Evolutionary conservation across 2,888 invertebrate genomes (phyloP).

Genomic region (Epirrhoe tristata): DNA sequence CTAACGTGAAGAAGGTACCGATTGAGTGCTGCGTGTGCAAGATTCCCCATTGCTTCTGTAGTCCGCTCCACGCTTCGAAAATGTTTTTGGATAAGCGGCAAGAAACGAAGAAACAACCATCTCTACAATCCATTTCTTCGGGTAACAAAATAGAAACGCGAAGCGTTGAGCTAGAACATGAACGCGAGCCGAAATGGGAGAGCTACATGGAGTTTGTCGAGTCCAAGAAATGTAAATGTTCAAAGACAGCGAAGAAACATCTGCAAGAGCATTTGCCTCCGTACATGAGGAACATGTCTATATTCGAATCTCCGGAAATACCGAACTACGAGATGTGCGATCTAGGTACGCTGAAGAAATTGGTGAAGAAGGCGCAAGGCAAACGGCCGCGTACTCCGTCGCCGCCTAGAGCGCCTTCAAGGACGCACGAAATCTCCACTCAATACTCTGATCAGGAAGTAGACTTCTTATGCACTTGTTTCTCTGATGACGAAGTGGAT

Average conservation of each 20-base stretch:
- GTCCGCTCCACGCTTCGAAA: slow-evolving; percentile 46
- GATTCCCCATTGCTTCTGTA: slow-evolving; percentile 64
- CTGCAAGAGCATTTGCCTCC: slow-evolving; percentile 68
- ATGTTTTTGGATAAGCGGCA: slow-evolving; percentile 20
- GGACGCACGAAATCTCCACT: slow-evolving; percentile 57
- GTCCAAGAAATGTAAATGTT: slow-evolving; percentile 63
- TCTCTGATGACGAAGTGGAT: slow-evolving; percentile 61
- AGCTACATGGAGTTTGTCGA: slow-evolving; percentile 63
- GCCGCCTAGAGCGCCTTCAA: slow-evolving; percentile 46
- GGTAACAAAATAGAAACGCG: slow-evolving; percentile 57
- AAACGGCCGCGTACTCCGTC: slow-evolving; percentile 42
- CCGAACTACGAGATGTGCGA: slow-evolving; percentile 68
- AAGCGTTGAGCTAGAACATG: slow-evolving; percentile 54
- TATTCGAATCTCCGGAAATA: slow-evolving; percentile 58
- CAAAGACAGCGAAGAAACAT: slow-evolving; percentile 65
- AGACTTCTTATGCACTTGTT: slow-evolving; percentile 67
- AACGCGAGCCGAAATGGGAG: slow-evolving; percentile 71
- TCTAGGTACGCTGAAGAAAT: slow-evolving; percentile 53
- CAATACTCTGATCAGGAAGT: slow-evolving; percentile 66
- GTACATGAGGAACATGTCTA: slow-evolving; percentile 70
- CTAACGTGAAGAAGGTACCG: slow-evolving; percentile 58
- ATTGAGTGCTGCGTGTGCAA: slow-evolving; percentile 60
- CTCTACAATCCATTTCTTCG: slow-evolving; percentile 39
- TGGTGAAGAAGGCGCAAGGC: slow-evolving; percentile 60
- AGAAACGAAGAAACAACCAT: slow-evolving; percentile 31